These are phyloP conservation scores for Aythya baeri DNA, from an alignment of 2,113 vertebrate species.

Conservation along the genomic window DNA sequence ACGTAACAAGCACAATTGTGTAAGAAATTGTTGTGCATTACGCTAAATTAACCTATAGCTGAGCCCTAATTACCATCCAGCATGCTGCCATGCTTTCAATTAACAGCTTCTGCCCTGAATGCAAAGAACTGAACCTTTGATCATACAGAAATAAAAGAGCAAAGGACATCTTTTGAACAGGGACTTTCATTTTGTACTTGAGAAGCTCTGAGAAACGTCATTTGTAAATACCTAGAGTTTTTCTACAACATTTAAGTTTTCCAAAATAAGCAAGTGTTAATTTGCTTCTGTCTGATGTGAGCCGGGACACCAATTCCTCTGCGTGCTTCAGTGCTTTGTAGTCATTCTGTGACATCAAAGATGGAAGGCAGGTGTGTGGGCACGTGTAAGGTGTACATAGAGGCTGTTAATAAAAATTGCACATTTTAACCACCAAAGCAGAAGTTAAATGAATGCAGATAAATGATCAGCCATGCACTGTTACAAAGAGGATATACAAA, in stretches of 20 bases:
- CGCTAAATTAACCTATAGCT: neutral
- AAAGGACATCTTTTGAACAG: neutral
- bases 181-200: neutral
- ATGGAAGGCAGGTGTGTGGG: neutral
- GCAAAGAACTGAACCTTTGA: neutral
- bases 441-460: neutral
- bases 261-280: neutral
- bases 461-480: neutral
- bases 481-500: neutral
- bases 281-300: neutral
- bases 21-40: neutral
- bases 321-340: neutral
- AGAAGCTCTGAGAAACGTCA: neutral
- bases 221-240: neutral
- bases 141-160: neutral
- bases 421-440: neutral
- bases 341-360: neutral
- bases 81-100: neutral
- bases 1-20: neutral
- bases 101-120: neutral
- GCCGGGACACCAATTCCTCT: neutral
- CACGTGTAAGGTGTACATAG: fast-evolving
- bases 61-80: neutral
- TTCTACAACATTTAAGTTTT: neutral
- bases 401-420: neutral